Evolutionary conservation across 2,113 vertebrate genomes (phyloP), one percentile per base, ranked within the genome.

Genomic region (Prunella himalayana): DNA sequence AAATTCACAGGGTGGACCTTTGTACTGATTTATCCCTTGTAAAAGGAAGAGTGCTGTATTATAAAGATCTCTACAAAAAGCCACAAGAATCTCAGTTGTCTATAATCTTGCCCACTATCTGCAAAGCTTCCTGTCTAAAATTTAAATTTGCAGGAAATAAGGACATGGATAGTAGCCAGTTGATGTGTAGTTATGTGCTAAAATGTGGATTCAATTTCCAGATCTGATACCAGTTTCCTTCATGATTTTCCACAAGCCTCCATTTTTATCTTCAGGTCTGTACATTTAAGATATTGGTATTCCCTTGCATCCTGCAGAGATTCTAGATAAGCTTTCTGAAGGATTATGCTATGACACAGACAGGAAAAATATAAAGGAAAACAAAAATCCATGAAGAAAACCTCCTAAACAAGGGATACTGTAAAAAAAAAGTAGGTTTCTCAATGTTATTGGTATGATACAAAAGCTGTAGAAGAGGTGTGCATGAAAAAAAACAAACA

Each of bases 111-210:
- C 30, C 66, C 57, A 60, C 9, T 2, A 85, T 90, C 89, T 88
- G 54, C 59, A 95, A 69, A 92, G 51, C 61, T 61, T 80, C 16
- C 22, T 61, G 50, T 35, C 54, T 59, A 53, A 92, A 82, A 76
- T 23, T 42, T 47, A 73, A 82, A 59, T 73, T 77, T 85, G 17
- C 54, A 92, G 91, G 87, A 94, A 95, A 91, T 92, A 82, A 85
- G 24, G 59, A 80, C 17, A 59, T 89, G 86, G 78, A 91, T 22
- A 80, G 78, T 39, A 94, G 63, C 84, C 87, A 95, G 45, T 9
- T 82, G 66, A 91, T 53, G 30, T 50, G 51, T 47, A 88, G 54
- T 59, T 89, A 53, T 11, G 28, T 59, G 66, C 61, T 82, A 85
- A 89, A 94, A 90, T 57, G 59, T 85, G 59, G 42, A 82, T 82